Evolutionary conservation across 2,113 vertebrate species (phyloP), one percentile per base, ranked within the genome.

Genomic region (Atlantisia rogersi): DNA sequence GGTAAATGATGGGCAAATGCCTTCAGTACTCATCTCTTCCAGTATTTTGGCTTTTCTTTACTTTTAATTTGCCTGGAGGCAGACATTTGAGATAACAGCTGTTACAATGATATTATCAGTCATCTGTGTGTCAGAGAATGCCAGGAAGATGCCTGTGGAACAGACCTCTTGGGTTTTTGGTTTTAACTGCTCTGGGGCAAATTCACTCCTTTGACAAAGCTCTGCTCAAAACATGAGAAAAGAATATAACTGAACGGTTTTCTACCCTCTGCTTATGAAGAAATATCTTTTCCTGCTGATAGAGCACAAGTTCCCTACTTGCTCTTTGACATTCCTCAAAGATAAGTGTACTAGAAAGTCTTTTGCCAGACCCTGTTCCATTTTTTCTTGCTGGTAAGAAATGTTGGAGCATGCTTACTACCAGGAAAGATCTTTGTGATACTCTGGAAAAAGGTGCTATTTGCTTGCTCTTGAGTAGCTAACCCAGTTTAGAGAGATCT

Each of bases 1-100:
- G 77, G 93, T 95, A 94, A 98, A 98, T 98, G 97, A 98, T 83
- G 96, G 97, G 97, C 98, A 98, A 92, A 98, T 94, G 90, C 97
- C 97, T 71, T 98, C 98, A 71, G 85, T 98, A 97, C 96, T 98
- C 80, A 98, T 87, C 94, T 98, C 97, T 94, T 84, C 87, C 18
- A 98, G 96, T 90, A 90, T 82, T 97, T 98, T 98, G 97, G 94
- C 94, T 88, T 65, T 92, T 58, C 91, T 74, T 77, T 78, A 37
- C 58, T 97, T 92, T 96, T 96, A 93, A 90, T 91, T 90, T 92
- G 88, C 91, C 86, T 75, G n/a, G 65, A 94, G 94, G 91, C 95
- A 94, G 88, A 88, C 89, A 85, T 96, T 85, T 88, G 93, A 96
- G 90, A 96, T 96, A 97, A 94, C 84, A 87, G 91, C 82, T 95